Percentiles rank a stretch among this genome's conserved stretches.
Evolutionary conservation across 2,888 invertebrate species (phyloP).

Genomic region (Yponomeuta sedellus): DNA sequence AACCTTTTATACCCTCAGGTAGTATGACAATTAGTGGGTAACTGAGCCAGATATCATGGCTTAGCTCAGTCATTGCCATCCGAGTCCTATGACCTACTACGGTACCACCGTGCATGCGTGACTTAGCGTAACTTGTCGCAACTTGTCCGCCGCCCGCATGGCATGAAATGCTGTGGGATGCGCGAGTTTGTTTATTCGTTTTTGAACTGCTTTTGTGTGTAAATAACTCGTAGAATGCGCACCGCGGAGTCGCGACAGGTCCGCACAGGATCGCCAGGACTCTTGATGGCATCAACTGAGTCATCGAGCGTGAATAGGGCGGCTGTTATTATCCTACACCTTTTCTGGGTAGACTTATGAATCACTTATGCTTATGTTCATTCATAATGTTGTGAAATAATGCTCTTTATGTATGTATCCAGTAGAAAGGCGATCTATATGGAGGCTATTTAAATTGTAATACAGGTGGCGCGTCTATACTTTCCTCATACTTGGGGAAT

Average conservation of each 20-base stretch:
- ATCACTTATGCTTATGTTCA: neutral
- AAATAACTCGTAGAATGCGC: neutral
- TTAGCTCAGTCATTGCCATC: too few relatives aligned
- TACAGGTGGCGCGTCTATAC: too few relatives aligned
- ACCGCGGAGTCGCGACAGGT: neutral
- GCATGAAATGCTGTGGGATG: neutral
- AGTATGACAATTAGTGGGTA: too few relatives aligned
- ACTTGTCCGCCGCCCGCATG: neutral
- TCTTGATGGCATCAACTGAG: neutral
- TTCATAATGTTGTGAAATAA: neutral
- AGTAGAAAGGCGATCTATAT: neutral
- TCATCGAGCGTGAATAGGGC: neutral
- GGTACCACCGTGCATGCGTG: too few relatives aligned
- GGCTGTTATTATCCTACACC: neutral
- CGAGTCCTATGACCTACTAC: too few relatives aligned
- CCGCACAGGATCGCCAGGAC: neutral
- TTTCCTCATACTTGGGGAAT: too few relatives aligned
- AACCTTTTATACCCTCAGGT: too few relatives aligned
- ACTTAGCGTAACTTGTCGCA: neutral
- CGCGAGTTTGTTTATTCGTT: neutral
- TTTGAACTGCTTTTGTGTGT: constrained; percentile 5
- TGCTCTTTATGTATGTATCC: neutral
- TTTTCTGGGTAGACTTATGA: neutral
- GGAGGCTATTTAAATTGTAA: too few relatives aligned
- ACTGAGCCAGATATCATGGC: too few relatives aligned